Conservation (phyloP, 2,888 invertebrate genomes). For the Drosophila quinaria region DNA sequence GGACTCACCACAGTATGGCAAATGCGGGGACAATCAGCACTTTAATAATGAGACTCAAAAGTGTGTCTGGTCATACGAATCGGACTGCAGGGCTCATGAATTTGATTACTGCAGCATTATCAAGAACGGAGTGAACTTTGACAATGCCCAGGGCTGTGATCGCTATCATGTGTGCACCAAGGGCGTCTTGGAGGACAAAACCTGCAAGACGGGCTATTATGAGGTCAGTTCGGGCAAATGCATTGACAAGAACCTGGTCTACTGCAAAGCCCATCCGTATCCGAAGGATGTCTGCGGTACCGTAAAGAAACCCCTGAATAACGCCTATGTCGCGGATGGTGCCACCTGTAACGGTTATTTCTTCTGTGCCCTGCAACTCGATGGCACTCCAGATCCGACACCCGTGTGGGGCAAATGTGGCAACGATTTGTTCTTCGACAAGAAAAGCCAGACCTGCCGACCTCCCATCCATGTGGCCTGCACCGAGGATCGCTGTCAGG, state of each 20-base stretch:
- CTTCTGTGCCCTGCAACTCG: slow-evolving; percentile 53
- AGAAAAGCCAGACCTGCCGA: slow-evolving; percentile 48
- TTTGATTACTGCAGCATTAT: slow-evolving; percentile 76
- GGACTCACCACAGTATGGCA: slow-evolving; percentile 51
- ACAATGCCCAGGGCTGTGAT: slow-evolving; percentile 53
- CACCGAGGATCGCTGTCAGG: slow-evolving; percentile 79
- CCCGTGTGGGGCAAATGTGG: slow-evolving; percentile 72
- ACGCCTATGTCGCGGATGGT: slow-evolving; percentile 52
- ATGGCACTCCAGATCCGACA: slow-evolving; percentile 55
- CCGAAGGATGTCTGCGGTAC: slow-evolving; percentile 67
- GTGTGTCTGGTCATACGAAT: slow-evolving; percentile 48
- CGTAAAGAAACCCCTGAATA: slow-evolving; percentile 32
- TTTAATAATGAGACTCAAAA: slow-evolving; percentile 58
- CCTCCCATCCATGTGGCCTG: slow-evolving; percentile 63
- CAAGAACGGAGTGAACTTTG: slow-evolving; percentile 65
- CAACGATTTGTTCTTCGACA: slow-evolving; percentile 70
- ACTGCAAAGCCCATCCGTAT: slow-evolving; percentile 58
- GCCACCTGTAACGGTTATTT: slow-evolving; percentile 78
- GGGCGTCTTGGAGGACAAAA: slow-evolving; percentile 36
- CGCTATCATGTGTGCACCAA: slow-evolving; percentile 62
- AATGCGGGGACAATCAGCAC: slow-evolving; percentile 54
- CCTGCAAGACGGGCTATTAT: slow-evolving; percentile 59
- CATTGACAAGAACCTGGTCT: slow-evolving; percentile 39
- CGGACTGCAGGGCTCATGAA: slow-evolving; percentile 47
- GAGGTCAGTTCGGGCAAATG: slow-evolving; percentile 54